Percentiles rank a stretch among this genome's conserved stretches.
Evolutionary conservation across 2,113 vertebrate genomes (phyloP).

Genomic region (Poicephalus gulielmi): DNA sequence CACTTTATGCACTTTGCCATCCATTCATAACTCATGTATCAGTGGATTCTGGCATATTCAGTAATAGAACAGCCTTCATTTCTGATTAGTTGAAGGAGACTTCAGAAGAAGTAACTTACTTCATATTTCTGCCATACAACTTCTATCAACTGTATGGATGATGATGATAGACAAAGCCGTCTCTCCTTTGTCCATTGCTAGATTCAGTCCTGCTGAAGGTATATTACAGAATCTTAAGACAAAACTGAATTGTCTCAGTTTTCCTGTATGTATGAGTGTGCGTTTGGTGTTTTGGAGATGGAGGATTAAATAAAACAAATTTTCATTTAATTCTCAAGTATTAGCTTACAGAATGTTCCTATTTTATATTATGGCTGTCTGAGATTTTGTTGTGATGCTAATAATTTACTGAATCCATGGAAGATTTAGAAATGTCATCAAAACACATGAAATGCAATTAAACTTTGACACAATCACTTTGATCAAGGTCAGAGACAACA

Average conservation of each 20-base stretch:
- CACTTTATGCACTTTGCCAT: neutral
- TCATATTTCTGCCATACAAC: neutral
- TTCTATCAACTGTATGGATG: neutral
- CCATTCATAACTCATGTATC: neutral
- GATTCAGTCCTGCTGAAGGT: neutral
- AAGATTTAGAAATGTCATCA: constrained; percentile 24
- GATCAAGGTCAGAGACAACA: constrained; percentile 51
- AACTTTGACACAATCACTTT: constrained; percentile 34
- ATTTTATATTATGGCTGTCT: neutral
- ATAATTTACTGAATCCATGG: neutral
- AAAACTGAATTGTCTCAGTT: neutral
- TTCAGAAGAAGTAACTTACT: neutral
- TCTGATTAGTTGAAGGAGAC: neutral
- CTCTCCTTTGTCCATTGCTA: neutral
- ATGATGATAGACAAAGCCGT: neutral
- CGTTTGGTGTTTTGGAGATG: neutral
- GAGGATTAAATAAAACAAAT: neutral
- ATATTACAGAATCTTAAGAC: neutral
- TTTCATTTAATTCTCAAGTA: neutral
- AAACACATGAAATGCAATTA: constrained; percentile 32
- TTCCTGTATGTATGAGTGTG: neutral
- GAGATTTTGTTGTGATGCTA: neutral
- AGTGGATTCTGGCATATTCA: neutral
- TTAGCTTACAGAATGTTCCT: neutral
- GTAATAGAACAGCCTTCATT: neutral